Evolutionary conservation across 2,113 vertebrate genomes (phyloP).

Genomic region (Gavialis gangeticus): DNA sequence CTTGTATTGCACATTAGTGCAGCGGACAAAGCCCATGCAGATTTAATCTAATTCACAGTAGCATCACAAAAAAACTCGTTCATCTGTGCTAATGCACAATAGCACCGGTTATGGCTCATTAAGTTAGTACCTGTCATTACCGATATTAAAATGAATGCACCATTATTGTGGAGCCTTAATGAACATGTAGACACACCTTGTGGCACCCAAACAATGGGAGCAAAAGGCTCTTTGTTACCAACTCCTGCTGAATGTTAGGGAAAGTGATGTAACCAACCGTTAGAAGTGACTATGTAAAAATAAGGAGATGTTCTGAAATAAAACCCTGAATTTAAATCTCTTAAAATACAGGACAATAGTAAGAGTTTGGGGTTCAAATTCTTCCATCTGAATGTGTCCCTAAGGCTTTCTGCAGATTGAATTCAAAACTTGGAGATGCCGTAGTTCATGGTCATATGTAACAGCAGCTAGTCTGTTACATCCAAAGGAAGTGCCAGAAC

Average conservation of each 20-base stretch:
- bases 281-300: neutral
- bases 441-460: neutral
- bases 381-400: neutral
- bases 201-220: neutral
- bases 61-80: too few species aligned
- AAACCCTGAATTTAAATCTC: neutral
- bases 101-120: too few species aligned
- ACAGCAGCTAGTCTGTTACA: neutral
- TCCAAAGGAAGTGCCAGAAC: neutral
- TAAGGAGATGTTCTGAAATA: neutral
- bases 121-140: too few species aligned
- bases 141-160: too few species aligned
- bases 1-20: too few species aligned
- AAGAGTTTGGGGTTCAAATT: neutral
- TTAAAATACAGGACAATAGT: rapidly evolving
- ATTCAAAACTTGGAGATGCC: neutral
- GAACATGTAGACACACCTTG: neutral
- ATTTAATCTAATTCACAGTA: too few species aligned
- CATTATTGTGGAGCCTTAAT: too few species aligned
- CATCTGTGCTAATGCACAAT: too few species aligned
- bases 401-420: neutral
- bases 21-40: too few species aligned
- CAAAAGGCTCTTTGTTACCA: neutral
- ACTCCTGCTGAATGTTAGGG: neutral
- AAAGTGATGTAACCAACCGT: neutral